A percentile compares a stretch with the other conserved stretches of the same genome.
These are phyloP conservation scores for Spicauda simplicius DNA, from an alignment of 2,888 invertebrate species.

Conservation along the genomic window DNA sequence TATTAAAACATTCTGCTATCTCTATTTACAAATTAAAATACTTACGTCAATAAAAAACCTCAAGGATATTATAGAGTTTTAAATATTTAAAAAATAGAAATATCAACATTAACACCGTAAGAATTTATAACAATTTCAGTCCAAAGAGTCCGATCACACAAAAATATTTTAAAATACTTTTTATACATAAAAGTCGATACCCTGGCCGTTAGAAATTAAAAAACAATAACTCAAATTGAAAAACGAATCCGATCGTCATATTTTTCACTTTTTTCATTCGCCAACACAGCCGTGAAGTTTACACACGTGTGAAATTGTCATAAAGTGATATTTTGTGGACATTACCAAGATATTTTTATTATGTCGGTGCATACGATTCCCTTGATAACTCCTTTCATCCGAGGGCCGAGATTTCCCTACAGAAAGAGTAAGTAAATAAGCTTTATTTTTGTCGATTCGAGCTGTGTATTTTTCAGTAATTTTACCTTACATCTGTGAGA, in stretches of 20 bases:
- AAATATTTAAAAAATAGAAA: too few relatives aligned
- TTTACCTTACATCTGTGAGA: too few relatives aligned
- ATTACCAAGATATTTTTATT: conserved; percentile 41
- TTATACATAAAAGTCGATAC: not conserved
- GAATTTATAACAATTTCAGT: too few relatives aligned
- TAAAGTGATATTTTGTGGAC: conserved; percentile 21
- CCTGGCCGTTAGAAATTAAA: conserved; percentile 37
- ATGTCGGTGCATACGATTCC: conserved; percentile 82
- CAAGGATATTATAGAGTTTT: too few relatives aligned
- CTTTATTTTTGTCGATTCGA: too few relatives aligned
- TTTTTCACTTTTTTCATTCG: conserved; percentile 63
- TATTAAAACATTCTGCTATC: too few relatives aligned
- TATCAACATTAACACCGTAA: too few relatives aligned
- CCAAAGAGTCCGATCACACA: not conserved
- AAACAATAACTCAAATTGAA: conserved; percentile 48
- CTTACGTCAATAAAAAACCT: too few relatives aligned
- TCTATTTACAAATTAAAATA: too few relatives aligned
- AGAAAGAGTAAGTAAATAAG: conserved; percentile 74
- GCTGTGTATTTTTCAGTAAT: too few relatives aligned
- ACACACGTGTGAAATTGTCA: conserved; percentile 51
- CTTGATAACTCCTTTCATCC: conserved; percentile 77
- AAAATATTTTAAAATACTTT: not conserved
- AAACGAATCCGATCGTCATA: conserved; percentile 69
- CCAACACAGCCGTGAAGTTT: conserved; percentile 54
- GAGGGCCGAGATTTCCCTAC: conserved; percentile 81